Percentiles rank a stretch among this genome's conserved stretches.
phyloP scores from a whole-genome alignment of 2,113 vertebrate genomes.

The Anas platyrhynchos region DNA sequence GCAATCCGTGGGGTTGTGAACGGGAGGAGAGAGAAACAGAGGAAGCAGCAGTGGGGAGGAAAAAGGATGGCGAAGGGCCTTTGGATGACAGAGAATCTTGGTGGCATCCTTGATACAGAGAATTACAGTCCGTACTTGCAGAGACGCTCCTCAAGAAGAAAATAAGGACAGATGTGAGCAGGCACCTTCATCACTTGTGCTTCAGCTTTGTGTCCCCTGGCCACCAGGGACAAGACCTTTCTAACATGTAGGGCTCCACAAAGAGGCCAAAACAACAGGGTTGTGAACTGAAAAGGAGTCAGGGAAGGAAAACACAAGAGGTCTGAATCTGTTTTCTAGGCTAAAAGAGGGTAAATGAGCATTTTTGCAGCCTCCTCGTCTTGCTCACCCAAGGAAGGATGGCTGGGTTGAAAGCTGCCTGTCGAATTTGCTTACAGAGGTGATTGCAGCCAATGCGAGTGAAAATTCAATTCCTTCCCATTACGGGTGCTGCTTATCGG shows the following conservation, averaged over 20 bases:
- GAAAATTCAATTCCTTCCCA: not conserved
- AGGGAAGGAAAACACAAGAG: not conserved
- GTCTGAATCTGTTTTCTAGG: not conserved
- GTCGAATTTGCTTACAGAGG: fast-evolving
- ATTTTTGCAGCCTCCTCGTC: not conserved
- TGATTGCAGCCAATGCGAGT: not conserved
- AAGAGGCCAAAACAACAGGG: not conserved
- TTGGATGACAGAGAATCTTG: not conserved
- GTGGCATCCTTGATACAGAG: fast-evolving
- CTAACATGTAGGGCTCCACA: not conserved
- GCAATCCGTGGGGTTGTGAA: not conserved
- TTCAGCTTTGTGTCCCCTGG: not conserved
- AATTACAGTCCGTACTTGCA: not conserved
- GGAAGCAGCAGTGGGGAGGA: not conserved
- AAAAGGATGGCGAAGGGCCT: not conserved
- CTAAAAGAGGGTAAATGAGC: not conserved
- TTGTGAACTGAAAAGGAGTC: not conserved
- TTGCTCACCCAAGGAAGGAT: fast-evolving
- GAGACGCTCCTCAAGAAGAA: not conserved
- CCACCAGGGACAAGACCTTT: not conserved
- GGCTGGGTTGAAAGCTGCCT: not conserved
- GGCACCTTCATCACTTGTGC: not conserved
- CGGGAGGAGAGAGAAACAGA: not conserved
- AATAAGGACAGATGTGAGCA: fast-evolving
- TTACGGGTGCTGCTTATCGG: not conserved